Conservation (phyloP, 2,113 vertebrate species). For the Pseudopodoces humilis region DNA sequence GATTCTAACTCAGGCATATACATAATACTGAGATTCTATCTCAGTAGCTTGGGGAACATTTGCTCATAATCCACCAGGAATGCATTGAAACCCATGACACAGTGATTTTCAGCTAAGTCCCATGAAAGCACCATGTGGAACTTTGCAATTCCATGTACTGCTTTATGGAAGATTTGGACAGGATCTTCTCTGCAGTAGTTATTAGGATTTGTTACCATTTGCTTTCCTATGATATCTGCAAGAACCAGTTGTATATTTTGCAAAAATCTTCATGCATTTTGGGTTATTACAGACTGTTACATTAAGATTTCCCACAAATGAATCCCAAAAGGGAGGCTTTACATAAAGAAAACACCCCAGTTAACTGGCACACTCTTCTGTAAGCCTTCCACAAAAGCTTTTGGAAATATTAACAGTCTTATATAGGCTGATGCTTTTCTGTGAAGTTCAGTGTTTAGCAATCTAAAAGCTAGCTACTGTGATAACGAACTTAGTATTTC, state of each 20-base stretch:
- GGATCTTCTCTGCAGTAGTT: background rate
- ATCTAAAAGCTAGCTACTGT: background rate
- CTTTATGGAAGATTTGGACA: background rate
- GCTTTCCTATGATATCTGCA: background rate
- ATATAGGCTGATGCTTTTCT: background rate
- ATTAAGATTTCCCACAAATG: background rate
- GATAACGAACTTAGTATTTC: background rate
- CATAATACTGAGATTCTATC: background rate
- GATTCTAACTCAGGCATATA: background rate
- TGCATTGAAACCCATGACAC: background rate
- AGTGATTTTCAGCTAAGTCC: background rate
- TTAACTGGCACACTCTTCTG: background rate
- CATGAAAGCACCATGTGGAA: background rate
- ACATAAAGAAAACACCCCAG: background rate
- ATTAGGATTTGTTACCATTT: background rate
- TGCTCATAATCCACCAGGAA: background rate
- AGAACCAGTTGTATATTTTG: background rate
- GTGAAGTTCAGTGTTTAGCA: background rate
- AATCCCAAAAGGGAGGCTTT: background rate
- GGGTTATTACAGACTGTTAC: background rate
- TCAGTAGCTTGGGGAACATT: background rate
- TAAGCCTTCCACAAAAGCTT: background rate
- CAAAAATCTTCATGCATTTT: background rate
- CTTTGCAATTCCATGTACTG: background rate
- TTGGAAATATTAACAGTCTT: background rate